These are phyloP conservation scores for Drosophila mercatorum DNA, from an alignment of 2,888 invertebrate genomes.

Conservation along the genomic window DNA sequence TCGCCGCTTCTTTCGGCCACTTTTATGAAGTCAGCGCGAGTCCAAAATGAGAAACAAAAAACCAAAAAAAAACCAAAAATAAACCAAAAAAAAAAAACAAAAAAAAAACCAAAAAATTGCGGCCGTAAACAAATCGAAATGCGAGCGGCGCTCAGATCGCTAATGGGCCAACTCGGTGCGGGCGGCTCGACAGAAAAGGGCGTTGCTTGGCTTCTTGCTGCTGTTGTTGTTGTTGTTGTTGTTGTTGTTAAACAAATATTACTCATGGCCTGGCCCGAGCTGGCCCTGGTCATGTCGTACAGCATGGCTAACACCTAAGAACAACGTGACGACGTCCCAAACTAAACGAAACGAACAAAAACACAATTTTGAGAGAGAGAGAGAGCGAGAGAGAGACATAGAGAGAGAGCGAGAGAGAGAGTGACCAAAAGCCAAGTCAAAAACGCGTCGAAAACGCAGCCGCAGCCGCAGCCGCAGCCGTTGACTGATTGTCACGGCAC, in stretches of 20 bases:
- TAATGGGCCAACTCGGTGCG: slow-evolving; percentile 64
- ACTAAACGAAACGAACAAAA: slow-evolving; percentile 21
- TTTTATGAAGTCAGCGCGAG: slow-evolving; percentile 13
- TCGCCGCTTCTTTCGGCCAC: slow-evolving; percentile 11
- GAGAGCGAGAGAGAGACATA: not conserved
- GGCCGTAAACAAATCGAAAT: slow-evolving; percentile 58
- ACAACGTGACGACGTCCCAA: slow-evolving; percentile 73
- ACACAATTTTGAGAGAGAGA: not conserved
- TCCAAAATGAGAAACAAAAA: slow-evolving; percentile 1
- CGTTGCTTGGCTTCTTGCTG: slow-evolving; percentile 51
- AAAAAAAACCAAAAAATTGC: slow-evolving; percentile 14
- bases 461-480: slow-evolving; percentile 51
- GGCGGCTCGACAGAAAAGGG: slow-evolving; percentile 73
- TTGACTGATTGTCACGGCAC: slow-evolving; percentile 75
- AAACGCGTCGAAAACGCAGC: slow-evolving; percentile 56
- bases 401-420: not conserved
- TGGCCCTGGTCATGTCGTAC: slow-evolving; percentile 63
- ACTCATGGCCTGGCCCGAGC: slow-evolving; percentile 55
- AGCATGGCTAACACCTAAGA: slow-evolving; percentile 76
- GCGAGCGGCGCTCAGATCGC: slow-evolving; percentile 54
- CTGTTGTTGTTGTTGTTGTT: slow-evolving; percentile 22
- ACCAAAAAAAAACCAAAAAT: slow-evolving; percentile 5
- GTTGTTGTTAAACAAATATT: slow-evolving; percentile 68
- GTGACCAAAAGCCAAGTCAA: slow-evolving; percentile 4
- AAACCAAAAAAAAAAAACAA: slow-evolving; percentile 4